These are phyloP conservation scores for Mizuhopecten yessoensis DNA, from an alignment of 1,140 invertebrate genomes.

Conservation along the genomic window DNA sequence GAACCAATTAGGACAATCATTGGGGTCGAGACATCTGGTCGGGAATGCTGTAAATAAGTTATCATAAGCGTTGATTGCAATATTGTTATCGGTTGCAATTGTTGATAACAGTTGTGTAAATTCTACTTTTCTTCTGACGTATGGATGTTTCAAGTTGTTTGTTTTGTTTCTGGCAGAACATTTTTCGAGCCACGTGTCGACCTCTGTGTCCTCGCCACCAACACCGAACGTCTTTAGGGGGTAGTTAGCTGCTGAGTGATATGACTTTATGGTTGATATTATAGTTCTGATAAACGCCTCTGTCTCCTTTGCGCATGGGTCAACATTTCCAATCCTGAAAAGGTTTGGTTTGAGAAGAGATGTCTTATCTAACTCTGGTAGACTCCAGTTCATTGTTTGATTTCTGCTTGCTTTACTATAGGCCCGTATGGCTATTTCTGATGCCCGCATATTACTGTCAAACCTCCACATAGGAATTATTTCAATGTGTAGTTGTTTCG, in stretches of 20 bases:
- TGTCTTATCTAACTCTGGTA: not conserved
- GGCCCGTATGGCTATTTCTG: slow-evolving; percentile 30
- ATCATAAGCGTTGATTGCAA: not conserved
- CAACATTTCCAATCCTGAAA: slow-evolving; percentile 38
- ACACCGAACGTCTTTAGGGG: not conserved
- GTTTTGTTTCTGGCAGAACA: not conserved
- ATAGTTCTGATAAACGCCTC: not conserved
- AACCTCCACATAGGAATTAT: slow-evolving; percentile 47
- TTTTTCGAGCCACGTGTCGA: not conserved
- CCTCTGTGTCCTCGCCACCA: slow-evolving; percentile 4
- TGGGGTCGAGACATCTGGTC: not conserved
- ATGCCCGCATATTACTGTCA: slow-evolving; percentile 42
- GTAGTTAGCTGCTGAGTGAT: not conserved
- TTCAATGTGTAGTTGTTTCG: slow-evolving; percentile 12
- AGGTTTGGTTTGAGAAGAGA: slow-evolving; percentile 11
- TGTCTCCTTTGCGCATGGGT: slow-evolving; percentile 48
- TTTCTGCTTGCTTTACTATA: not conserved
- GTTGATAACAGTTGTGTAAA: not conserved
- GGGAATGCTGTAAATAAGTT: slow-evolving; percentile 5
- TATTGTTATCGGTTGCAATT: not conserved
- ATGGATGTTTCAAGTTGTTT: not conserved
- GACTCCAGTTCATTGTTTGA: not conserved
- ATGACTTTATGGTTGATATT: not conserved
- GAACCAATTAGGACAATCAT: not conserved
- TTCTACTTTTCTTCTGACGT: not conserved